Percentiles rank a stretch among this genome's conserved stretches.
phyloP scores from a whole-genome alignment of 2,113 vertebrate species.

The Eira barbara region DNA sequence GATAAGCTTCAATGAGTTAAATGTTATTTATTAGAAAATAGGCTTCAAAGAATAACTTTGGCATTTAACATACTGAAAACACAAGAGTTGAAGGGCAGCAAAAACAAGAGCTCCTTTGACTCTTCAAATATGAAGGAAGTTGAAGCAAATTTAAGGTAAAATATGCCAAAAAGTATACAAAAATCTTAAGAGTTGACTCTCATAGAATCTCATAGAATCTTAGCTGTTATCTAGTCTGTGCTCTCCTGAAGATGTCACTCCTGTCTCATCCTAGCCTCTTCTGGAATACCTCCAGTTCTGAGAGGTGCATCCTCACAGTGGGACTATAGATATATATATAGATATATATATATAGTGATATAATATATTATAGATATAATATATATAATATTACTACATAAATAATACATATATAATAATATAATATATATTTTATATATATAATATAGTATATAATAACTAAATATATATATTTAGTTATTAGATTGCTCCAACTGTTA shows the following conservation, averaged over 20 bases:
- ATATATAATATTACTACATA: too few species aligned
- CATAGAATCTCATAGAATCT: not conserved
- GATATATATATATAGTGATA: not conserved
- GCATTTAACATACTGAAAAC: constrained; percentile 13
- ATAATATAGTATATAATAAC: too few species aligned
- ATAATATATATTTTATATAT: not conserved
- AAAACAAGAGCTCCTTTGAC: not conserved
- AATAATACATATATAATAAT: too few species aligned
- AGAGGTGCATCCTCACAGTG: not conserved
- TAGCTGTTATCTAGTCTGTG: not conserved
- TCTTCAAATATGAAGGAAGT: constrained; percentile 8
- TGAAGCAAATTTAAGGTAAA: not conserved
- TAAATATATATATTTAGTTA: not conserved
- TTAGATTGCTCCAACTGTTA: not conserved
- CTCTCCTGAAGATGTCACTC: not conserved
- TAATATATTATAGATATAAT: too few species aligned
- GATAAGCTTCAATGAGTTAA: constrained; percentile 32
- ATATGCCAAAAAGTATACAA: not conserved
- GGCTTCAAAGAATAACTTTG: constrained; percentile 36
- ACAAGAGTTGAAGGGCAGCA: not conserved
- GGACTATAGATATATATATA: not conserved
- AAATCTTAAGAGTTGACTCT: not conserved
- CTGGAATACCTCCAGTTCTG: not conserved
- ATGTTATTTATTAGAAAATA: constrained; percentile 43
- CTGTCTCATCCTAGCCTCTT: not conserved